Percentiles rank a stretch among this genome's conserved stretches.
Conservation (phyloP, 2,113 vertebrate genomes). For the Tretioscincus oriximinensis region DNA sequence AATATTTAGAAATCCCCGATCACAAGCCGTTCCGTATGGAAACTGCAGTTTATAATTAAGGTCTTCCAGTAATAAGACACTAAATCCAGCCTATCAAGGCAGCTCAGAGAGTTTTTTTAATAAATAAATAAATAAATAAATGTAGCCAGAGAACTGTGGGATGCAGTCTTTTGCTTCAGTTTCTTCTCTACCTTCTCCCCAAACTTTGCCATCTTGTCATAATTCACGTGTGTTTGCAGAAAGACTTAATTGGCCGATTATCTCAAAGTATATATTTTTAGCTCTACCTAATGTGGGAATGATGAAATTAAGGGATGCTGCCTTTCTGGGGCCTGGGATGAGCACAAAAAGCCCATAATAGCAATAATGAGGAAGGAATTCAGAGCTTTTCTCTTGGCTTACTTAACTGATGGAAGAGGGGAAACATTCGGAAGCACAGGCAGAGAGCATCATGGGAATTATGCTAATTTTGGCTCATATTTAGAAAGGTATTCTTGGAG, state of each 20-base stretch:
- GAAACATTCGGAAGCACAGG: background rate
- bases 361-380: background rate
- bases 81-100: conserved; percentile 35
- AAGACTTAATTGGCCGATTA: conserved; percentile 21
- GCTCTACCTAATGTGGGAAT: background rate
- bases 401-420: conserved; percentile 26
- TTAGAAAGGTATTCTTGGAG: background rate
- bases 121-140: background rate
- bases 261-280: conserved; percentile 20
- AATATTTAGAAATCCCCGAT: background rate
- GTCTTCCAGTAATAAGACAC: conserved; percentile 14
- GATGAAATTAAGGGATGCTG: background rate
- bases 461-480: background rate
- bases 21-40: conserved; percentile 15
- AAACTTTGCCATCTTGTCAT: background rate
- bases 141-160: conserved; percentile 12
- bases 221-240: conserved; percentile 1
- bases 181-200: background rate
- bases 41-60: conserved; percentile 44
- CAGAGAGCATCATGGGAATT: background rate
- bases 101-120: background rate
- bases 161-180: background rate
- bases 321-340: background rate
- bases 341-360: conserved; percentile 2
- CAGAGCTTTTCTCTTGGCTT: no score